Conservation (phyloP, 2,888 invertebrate genomes). For the Eupithecia centaureata region DNA sequence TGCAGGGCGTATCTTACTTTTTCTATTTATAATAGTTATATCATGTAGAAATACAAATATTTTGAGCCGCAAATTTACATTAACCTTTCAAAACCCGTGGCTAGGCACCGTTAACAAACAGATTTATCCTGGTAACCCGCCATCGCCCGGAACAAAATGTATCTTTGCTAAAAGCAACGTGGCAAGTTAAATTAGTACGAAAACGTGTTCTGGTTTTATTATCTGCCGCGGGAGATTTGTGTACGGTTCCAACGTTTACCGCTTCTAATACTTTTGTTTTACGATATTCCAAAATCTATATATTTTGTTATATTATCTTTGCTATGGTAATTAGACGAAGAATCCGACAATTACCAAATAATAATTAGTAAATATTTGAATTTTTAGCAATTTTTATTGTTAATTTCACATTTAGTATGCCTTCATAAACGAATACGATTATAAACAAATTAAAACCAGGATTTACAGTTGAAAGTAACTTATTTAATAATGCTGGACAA, state of each 20-base stretch:
- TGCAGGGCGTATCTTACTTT: too few relatives aligned
- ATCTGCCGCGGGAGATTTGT: constrained; percentile 56
- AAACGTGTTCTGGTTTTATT: constrained; percentile 69
- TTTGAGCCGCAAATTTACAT: background rate
- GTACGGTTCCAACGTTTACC: constrained; percentile 51
- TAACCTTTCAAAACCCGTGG: background rate
- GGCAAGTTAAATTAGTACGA: constrained; percentile 68
- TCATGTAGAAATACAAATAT: background rate
- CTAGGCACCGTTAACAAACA: constrained; percentile 5
- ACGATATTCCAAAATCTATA: background rate
- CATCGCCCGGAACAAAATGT: constrained; percentile 33
- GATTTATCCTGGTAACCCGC: constrained; percentile 4
- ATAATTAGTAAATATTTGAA: too few relatives aligned
- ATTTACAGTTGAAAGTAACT: too few relatives aligned
- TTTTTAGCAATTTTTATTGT: too few relatives aligned
- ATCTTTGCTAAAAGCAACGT: constrained; percentile 52
- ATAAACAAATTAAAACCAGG: too few relatives aligned
- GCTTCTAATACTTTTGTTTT: constrained; percentile 47
- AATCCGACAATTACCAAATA: too few relatives aligned
- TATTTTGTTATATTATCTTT: background rate
- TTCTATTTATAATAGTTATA: background rate
- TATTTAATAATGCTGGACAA: too few relatives aligned
- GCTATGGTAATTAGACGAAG: too few relatives aligned
- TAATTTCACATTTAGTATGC: too few relatives aligned
- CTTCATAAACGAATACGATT: too few relatives aligned